phyloP scores from a whole-genome alignment of 2,113 vertebrate genomes.

The human region DNA sequence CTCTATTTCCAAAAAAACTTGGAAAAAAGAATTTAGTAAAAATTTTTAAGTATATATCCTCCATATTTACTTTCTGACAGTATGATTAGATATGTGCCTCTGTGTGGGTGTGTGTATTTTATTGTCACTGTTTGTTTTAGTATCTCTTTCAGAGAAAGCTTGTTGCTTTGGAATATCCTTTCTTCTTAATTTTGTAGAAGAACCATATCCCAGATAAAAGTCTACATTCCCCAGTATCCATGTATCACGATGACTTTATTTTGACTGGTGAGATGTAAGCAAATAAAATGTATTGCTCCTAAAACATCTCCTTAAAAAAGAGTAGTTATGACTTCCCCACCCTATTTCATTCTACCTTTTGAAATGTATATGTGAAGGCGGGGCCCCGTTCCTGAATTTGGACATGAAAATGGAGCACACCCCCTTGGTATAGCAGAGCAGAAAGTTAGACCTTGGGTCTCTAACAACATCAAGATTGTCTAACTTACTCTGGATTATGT shows the following conservation, averaged over 20 bases:
- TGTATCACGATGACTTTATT: neutral
- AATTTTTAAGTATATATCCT: neutral
- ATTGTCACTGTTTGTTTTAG: neutral
- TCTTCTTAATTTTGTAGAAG: neutral
- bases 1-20: neutral
- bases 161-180: neutral
- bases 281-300: neutral
- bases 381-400: neutral
- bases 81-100: neutral
- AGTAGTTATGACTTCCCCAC: neutral
- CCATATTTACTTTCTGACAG: neutral
- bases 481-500: neutral
- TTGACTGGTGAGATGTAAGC: neutral
- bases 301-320: neutral
- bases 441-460: neutral
- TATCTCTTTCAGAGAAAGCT: neutral
- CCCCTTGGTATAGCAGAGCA: neutral
- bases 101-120: neutral
- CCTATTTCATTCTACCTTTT: neutral
- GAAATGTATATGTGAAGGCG: neutral
- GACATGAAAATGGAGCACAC: neutral
- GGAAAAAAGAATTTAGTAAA: neutral
- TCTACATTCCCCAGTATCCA: neutral
- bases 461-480: neutral
- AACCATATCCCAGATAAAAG: neutral